phyloP scores from a whole-genome alignment of 1,140 invertebrate genomes.

The Drosophila nigrodunni region DNA sequence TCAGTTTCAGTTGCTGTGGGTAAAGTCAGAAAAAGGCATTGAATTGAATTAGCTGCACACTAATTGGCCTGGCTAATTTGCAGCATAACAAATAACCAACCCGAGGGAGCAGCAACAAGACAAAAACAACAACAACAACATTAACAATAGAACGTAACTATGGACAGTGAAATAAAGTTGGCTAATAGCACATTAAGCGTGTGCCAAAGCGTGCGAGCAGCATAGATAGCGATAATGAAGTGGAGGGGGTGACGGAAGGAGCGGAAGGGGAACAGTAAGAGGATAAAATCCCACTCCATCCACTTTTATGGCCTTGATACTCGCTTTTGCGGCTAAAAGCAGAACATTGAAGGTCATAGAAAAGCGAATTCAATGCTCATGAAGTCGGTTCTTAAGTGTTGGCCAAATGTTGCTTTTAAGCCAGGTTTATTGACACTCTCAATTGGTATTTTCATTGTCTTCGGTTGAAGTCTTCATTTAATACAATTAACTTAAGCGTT shows the following conservation, averaged over 20 bases:
- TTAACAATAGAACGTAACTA: constrained; percentile 5
- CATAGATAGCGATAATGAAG: neutral
- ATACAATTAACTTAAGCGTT: neutral
- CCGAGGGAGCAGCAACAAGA: constrained; percentile 12
- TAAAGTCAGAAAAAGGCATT: constrained; percentile 11
- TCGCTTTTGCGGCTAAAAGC: constrained; percentile 27
- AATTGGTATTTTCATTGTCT: neutral
- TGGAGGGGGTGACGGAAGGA: no score
- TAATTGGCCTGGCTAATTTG: constrained; percentile 73
- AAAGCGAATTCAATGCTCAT: constrained; percentile 1
- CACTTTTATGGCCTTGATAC: constrained; percentile 53
- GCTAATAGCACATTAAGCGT: constrained; percentile 62
- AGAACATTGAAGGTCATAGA: constrained; percentile 44
- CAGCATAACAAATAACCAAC: constrained; percentile 69
- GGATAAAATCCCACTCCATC: constrained; percentile 11
- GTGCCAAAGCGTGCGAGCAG: neutral
- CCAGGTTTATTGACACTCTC: neutral
- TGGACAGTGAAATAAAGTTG: constrained; percentile 47
- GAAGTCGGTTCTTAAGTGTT: constrained; percentile 17
- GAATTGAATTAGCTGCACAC: constrained; percentile 68
- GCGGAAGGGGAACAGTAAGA: neutral
- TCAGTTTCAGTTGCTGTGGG: neutral
- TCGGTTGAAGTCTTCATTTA: constrained; percentile 1
- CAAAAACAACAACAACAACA: constrained; percentile 21
- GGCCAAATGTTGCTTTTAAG: constrained; percentile 1